Evolutionary conservation across 2,113 vertebrate genomes (phyloP).

Genomic region (Daphoenositta chrysoptera): DNA sequence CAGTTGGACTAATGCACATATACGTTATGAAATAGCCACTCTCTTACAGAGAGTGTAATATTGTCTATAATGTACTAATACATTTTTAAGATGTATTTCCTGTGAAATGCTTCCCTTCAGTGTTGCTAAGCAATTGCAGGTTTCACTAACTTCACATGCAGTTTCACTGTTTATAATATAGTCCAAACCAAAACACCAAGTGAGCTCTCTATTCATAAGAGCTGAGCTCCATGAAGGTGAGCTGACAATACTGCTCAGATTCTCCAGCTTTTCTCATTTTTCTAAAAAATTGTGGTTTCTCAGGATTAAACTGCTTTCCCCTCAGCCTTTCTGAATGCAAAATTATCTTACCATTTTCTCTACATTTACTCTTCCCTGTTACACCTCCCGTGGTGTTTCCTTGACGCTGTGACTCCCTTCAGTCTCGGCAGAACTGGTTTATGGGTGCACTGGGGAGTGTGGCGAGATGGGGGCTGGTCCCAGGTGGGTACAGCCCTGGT

Average conservation of each 20-base stretch:
- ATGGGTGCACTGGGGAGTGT: not conserved
- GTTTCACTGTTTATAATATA: not conserved
- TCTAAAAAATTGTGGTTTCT: not conserved
- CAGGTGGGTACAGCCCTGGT: not conserved
- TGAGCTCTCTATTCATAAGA: not conserved
- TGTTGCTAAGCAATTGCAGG: not conserved
- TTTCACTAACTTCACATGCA: not conserved
- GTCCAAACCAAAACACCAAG: not conserved
- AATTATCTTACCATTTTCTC: not conserved
- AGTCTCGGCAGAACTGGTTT: not conserved
- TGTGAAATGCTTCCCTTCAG: not conserved
- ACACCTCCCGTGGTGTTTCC: not conserved
- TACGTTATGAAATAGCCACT: not conserved
- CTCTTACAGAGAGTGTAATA: not conserved
- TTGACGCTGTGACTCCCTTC: not conserved
- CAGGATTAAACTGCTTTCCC: not conserved
- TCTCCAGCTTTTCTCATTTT: not conserved
- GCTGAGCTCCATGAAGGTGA: not conserved
- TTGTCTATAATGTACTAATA: not conserved
- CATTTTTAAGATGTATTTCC: not conserved
- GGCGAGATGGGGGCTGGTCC: not conserved
- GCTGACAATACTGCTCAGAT: not conserved
- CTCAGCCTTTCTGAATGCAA: not conserved
- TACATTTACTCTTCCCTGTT: not conserved
- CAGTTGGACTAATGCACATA: not conserved